These are phyloP conservation scores for Engystomops pustulosus DNA, from an alignment of 2,113 vertebrate genomes.

Conservation along the genomic window DNA sequence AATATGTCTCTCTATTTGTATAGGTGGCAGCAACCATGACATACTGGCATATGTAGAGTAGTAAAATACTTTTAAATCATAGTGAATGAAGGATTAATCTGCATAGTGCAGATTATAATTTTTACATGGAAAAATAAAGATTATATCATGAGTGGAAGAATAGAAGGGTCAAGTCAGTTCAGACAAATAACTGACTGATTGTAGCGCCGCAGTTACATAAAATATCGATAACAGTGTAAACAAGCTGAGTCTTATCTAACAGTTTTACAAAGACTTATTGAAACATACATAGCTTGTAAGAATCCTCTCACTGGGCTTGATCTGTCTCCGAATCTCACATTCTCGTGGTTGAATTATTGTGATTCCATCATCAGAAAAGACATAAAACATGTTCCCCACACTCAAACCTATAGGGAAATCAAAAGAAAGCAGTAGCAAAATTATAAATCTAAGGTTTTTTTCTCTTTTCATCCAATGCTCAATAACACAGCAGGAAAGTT, in stretches of 20 bases:
- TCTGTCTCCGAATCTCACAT: conserved; percentile 90
- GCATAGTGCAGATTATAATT: background rate
- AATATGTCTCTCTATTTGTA: too few species aligned
- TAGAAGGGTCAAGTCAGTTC: background rate
- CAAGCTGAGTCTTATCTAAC: background rate
- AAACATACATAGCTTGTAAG: conserved; percentile 86
- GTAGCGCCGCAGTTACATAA: background rate
- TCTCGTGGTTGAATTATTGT: conserved; percentile 85
- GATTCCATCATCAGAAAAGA: conserved; percentile 91
- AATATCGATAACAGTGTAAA: background rate
- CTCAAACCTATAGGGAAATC: conserved; percentile 82
- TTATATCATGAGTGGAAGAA: too few species aligned
- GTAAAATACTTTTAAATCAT: background rate
- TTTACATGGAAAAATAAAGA: too few species aligned
- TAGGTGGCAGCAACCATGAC: background rate
- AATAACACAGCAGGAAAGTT: conserved; percentile 60
- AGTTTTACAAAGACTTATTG: background rate
- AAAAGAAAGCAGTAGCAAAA: conserved; percentile 52
- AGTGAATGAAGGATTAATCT: background rate
- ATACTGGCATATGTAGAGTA: background rate
- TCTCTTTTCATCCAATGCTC: conserved; percentile 55
- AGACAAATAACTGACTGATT: background rate
- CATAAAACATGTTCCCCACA: conserved; percentile 95
- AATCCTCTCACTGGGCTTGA: conserved; percentile 86
- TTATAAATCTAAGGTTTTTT: conserved; percentile 14